Base-by-base conservation (phyloP, 1,140 invertebrate species). In the Agraylea sexmaculata region DNA sequence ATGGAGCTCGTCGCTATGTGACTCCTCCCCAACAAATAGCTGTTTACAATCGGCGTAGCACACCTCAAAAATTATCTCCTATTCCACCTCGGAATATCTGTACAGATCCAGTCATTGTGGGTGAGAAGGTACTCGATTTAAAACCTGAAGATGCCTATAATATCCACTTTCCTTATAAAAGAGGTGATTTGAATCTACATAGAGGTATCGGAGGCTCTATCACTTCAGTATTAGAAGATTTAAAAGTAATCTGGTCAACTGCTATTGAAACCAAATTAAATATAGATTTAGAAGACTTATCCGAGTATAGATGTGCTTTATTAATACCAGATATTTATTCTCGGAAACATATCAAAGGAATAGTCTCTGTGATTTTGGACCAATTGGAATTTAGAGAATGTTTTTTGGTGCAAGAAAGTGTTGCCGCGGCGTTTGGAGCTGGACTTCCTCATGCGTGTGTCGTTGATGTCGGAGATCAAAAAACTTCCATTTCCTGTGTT, bases 391-490 rank as follows among this genome's bases (percentile, higher is more conserved):
- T 97, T 65, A 80, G 79, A 20, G 78, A 81, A n/a, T 91, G 84
- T 58, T 90, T 95, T 60, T 64, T 95, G 12, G 64, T 88, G 25
- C 84, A 89, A 68, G 84, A 87, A 60, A 69, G 61, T 65, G 89
- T 94, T 2, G 88, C 87, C 25, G 87, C 90, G 2, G 91, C 89
- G 12, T 95, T 94, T 70, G 92, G 91, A 12, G 83, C 88, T 27
- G 91, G 91, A 13, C 68, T 95, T 11, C 82, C 85, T 17, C 86
- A 80, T 59, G 90, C 89, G 6, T 95, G 91, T 69, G 88, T 96
- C 11, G 83, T 97, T 5, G 91, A 97, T 61, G 81, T 95, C 31
- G 92, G 92, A 0, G 89, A 93, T 58, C 86, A 93, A 59, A 95
- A 96, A 68, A 93, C 87, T 1, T 87, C 88, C 1, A 80, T 96